Evolutionary conservation across 2,113 vertebrate species (phyloP), one percentile per base, ranked within the genome.

Genomic region (Poeciliopsis prolifica): DNA sequence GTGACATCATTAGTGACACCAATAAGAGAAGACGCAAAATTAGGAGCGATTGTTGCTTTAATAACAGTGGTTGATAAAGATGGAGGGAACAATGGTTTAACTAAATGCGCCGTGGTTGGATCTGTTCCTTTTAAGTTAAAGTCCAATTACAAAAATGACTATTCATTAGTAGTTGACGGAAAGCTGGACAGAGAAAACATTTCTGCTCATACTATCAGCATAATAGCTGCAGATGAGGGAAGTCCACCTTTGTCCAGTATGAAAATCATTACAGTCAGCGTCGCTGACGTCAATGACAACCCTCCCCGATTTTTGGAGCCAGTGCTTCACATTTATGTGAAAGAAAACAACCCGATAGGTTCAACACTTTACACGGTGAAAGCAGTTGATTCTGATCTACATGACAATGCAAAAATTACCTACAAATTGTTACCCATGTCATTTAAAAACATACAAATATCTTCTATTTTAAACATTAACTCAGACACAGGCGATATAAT

Each of bases 201-300:
- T n/a, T 93, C 87, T 22, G 72, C 72, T 29, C 96, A 97, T 78
- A 94, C 96, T 70, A 86, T 97, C 31, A 92, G 90, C 0, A 83
- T 97, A 31, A 87, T 68, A 17, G 95, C 96, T 1, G 89, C 86
- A 10, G 96, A 97, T 58, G 92, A 94, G 74, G 97, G 95, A 2
- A 70, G 2, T 11, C 95, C 95, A 1, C 86, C 94, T 60, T 84
- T 96, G 9, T 95, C 93, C 44, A 92, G 92, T 33, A 80, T 37
- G 22, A 92, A 10, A 15, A 75, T 91, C 0, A 72, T 95, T 63
- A 91, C 70, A 29, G 91, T 96, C 68, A 81, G 91, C 2, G 76
- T 97, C 75, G 94, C 94, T 31, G 97, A 97, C 0, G 93, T 96
- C 19, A 98, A 97, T n/a, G 96, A 97, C 65, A 97, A 97, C 0